Evolutionary conservation across 1,140 invertebrate genomes (phyloP).

Genomic region (Littorina saxatilis): DNA sequence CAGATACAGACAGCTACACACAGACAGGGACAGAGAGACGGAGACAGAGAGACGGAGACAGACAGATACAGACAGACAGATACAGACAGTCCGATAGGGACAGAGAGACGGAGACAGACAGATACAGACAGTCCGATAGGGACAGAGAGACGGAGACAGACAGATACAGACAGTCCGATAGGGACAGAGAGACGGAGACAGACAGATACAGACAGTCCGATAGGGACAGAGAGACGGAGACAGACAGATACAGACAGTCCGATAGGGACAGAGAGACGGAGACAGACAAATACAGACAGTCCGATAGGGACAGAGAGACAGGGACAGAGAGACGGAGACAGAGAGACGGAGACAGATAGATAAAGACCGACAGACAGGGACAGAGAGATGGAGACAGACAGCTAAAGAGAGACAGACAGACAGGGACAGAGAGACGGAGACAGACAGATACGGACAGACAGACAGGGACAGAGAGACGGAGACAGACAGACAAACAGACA

Average conservation of each 20-base stretch:
- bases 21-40: too few species aligned
- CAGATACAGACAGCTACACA: too few species aligned
- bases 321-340: slow-evolving; percentile 12
- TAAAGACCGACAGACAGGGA: not conserved
- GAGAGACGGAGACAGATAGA: not conserved
- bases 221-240: too few species aligned
- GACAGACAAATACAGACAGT: not conserved
- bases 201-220: too few species aligned
- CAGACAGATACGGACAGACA: not conserved
- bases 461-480: not conserved
- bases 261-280: not conserved
- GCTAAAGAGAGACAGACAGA: slow-evolving; percentile 5
- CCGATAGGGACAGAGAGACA: not conserved
- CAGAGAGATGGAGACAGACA: not conserved
- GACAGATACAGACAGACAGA: too few species aligned
- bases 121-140: not conserved
- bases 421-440: not conserved
- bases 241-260: not conserved
- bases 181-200: not conserved
- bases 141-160: not conserved
- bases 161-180: not conserved
- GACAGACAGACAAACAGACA: not conserved
- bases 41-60: too few species aligned
- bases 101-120: too few species aligned
- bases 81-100: too few species aligned